Percentiles rank a stretch among this genome's conserved stretches.
Conservation (phyloP, 2,113 vertebrate genomes). For the Dinomys branickii region DNA sequence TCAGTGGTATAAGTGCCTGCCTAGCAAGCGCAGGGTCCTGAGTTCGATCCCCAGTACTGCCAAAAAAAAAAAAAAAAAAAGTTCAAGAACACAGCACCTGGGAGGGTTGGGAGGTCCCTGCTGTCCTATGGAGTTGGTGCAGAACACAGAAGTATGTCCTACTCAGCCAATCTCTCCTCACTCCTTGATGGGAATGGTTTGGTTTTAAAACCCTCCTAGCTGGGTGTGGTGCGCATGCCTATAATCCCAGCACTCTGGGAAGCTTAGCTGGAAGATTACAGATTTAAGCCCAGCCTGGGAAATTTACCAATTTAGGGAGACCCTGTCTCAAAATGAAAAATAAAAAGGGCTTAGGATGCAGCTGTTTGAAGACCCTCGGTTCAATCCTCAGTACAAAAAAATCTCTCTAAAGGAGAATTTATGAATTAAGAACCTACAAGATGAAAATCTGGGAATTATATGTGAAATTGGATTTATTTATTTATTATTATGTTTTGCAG, state of each 20-base stretch:
- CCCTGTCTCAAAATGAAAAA: not conserved
- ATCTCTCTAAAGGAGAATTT: not conserved
- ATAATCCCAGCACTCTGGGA: not conserved
- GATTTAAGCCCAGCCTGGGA: not conserved
- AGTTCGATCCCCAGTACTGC: no score
- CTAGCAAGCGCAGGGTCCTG: no score
- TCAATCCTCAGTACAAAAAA: not conserved
- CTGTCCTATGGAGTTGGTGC: not conserved
- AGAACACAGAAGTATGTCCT: not conserved
- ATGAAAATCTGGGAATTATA: not conserved
- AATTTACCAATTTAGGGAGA: not conserved
- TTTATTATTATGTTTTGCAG: not conserved
- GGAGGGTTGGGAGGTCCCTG: not conserved
- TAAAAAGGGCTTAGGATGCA: not conserved
- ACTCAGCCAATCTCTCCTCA: not conserved
- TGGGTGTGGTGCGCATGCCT: not conserved
- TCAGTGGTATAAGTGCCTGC: no score
- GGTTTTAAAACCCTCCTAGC: not conserved
- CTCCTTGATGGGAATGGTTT: no score
- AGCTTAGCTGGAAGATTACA: not conserved
- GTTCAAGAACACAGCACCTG: not conserved
- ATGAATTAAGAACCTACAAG: not conserved
- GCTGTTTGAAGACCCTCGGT: not conserved
- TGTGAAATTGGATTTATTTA: not conserved
- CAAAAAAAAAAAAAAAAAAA: no score